Conservation (phyloP, 2,113 vertebrate species). For the Odontophorus gujanensis region DNA sequence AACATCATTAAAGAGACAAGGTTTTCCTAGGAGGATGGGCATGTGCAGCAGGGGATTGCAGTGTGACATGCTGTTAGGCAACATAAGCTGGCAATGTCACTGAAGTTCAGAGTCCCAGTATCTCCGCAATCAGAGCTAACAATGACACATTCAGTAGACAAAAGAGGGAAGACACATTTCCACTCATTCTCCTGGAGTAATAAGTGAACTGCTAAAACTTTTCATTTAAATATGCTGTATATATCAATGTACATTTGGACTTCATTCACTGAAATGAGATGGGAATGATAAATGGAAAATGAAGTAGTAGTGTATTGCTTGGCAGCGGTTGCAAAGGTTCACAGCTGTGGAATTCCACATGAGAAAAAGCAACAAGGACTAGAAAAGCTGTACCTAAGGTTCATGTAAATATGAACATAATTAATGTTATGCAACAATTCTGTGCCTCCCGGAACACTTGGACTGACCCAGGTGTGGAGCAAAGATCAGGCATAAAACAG, state of each 20-base stretch:
- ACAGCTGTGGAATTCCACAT: neutral
- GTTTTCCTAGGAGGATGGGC: slow-evolving; percentile 50
- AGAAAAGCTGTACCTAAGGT: neutral
- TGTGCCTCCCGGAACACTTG: neutral
- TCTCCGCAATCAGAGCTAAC: slow-evolving; percentile 71
- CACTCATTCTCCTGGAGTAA: slow-evolving; percentile 6
- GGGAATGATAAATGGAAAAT: neutral
- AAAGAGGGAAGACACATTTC: slow-evolving; percentile 46
- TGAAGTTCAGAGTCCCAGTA: slow-evolving; percentile 79
- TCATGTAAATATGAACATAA: neutral
- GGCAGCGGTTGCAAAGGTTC: neutral
- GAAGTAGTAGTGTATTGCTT: neutral
- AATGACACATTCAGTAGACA: slow-evolving; percentile 57
- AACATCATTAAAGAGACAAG: slow-evolving; percentile 15
- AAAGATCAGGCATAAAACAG: neutral
- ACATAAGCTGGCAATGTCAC: slow-evolving; percentile 75
- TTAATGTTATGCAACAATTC: neutral
- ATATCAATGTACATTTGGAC: neutral
- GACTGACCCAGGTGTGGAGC: neutral
- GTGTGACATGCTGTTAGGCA: slow-evolving; percentile 75
- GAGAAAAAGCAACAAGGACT: neutral
- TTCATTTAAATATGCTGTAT: slow-evolving; percentile 18
- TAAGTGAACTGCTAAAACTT: slow-evolving; percentile 50
- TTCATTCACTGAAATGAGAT: slow-evolving; percentile 12
- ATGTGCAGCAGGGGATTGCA: slow-evolving; percentile 51